Evolutionary conservation across 2,113 vertebrate genomes (phyloP).

Genomic region (Alethe castanea): DNA sequence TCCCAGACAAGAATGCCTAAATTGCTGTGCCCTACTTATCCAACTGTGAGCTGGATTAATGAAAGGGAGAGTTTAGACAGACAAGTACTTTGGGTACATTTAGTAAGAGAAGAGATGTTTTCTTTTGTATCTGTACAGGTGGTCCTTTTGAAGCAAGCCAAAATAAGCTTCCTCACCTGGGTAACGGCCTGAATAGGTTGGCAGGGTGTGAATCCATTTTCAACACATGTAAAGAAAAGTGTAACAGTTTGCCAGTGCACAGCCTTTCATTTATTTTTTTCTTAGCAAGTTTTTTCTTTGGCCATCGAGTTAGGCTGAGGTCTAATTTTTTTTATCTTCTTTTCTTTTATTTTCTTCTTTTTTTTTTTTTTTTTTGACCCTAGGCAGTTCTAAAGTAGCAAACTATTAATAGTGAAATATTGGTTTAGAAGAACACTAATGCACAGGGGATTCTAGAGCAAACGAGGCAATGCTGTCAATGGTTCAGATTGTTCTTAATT

Average conservation of each 20-base stretch:
- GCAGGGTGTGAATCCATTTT: constrained; percentile 49
- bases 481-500: constrained; percentile 65
- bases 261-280: constrained; percentile 18
- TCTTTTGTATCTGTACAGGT: constrained; percentile 54
- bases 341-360: background rate
- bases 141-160: constrained; percentile 39
- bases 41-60: constrained; percentile 27
- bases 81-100: background rate
- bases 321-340: background rate
- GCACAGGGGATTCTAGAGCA: constrained; percentile 44
- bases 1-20: constrained; percentile 12
- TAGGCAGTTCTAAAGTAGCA: constrained; percentile 36
- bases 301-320: background rate
- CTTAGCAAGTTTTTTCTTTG: constrained; percentile 24
- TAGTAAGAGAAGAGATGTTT: constrained; percentile 9
- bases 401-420: constrained; percentile 59
- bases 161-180: constrained; percentile 59
- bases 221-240: background rate
- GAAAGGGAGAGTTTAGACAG: constrained; percentile 25
- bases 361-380: background rate
- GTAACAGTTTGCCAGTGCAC: background rate
- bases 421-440: constrained; percentile 48
- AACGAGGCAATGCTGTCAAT: constrained; percentile 34
- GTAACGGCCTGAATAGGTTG: constrained; percentile 40
- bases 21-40: constrained; percentile 45